Evolutionary conservation across 2,797 vertebrate genomes (phyloP), one percentile per base, ranked within the genome.

Genomic region (Crenichthys baileyi): DNA sequence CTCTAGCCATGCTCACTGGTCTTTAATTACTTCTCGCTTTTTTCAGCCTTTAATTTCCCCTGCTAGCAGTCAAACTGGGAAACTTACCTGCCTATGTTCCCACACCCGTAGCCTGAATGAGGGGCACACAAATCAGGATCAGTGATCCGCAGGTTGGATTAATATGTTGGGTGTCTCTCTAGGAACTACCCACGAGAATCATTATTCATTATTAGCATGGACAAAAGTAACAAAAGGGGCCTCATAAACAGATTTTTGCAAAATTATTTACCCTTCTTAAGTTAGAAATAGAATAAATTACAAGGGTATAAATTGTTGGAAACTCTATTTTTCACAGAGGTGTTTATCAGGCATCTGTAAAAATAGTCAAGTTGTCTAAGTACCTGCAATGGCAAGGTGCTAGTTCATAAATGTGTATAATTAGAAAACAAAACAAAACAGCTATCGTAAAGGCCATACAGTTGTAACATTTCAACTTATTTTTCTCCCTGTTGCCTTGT

Each of bases 1-100:
- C 92, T 75, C 86, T 81, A 84, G 79, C 81, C 51, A 87, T 85
- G 83, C 87, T 92, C 84, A 84, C 81, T 85, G 80, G 67, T 82
- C 77, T 89, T 87, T 89, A 85, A 94, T 89, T 90, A 90, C 87
- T 82, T 76, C 79, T 87, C 68, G 29, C 76, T 80, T 83, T 83
- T 87, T 85, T 88, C 83, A 82, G 63, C 83, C 78, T 90, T 88
- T 91, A 84, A 90, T 87, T 91, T 89, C 86, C 88, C 90, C 84
- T 84, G 85, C 85, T 80, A 79, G 87, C 79, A 80, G 84, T 89
- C 86, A 76, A 85, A 86, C 83, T 87, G 83, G 90, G 86, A 90
- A 85, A 83, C 72, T 58, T 68, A 86, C 82, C 88, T 90, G 81
- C 78, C 72, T 84, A 77, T 85, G 63, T 86, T 88, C 72, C 85